Base-by-base conservation (phyloP, 92 coral and sea anemone species). In the Porites evermanni region DNA sequence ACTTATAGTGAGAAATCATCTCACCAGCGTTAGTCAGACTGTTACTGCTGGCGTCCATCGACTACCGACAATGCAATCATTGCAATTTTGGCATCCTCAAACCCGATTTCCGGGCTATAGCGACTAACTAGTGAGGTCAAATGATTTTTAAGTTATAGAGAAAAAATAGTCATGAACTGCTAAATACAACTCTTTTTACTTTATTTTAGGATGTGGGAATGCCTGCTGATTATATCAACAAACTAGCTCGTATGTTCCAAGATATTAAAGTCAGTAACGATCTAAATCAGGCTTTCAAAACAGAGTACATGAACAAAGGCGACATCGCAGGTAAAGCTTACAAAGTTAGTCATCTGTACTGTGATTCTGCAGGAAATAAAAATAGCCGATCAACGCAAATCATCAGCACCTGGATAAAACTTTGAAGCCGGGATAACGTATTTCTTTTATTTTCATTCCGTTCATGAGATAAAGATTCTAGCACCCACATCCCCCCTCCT, bases 221-320 rank as follows among this genome's bases (percentile, higher is more conserved):
- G 99, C 99, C 99, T 6, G 99, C 99, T 3, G 99, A 96, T 71
- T 96, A 96, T 78, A 96, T 96, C 75, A 96, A 96, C 82, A 96
- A 95, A 85, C 85, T 96, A 61, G 98, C 99, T 8, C 92, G 99
- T 56, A 96, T 96, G 99, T 96, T 96, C 91, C 99, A 96, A 80
- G 99, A 96, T 76, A 96, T 96, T 38, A 96, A 96, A 90, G 98
- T 96, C 75, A 96, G 99, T 73, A 96, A 93, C 70, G 99, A 96
- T 85, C 89, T 96, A 53, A 96, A 96, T 67, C 98, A 91, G 60
- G 97, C 88, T 67, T 96, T 96, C 80, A 96, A 96, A 75, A 92
- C 93, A 70, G 90, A 85, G 17, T 96, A 93, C 92, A 91, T 83
- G 79, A 79, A 82, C 52, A 95, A 94, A 59, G 98, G 98, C 2